Evolutionary conservation across 2,888 invertebrate genomes (phyloP), one percentile per base, ranked within the genome.

Genomic region (Herminia tarsipennalis): DNA sequence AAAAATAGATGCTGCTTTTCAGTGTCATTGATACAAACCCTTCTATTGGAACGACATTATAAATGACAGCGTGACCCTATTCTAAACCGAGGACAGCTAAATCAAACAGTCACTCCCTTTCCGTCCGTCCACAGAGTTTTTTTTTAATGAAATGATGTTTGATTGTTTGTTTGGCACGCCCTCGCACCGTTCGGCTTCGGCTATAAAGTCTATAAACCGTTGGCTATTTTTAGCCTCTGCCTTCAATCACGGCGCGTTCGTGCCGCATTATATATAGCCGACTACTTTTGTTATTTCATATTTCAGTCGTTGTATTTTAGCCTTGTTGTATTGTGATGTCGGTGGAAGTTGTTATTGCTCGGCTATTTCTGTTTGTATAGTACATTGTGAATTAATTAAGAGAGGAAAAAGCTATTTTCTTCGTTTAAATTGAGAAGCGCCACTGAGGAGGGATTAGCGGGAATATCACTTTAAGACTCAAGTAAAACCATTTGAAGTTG

Each of bases 111-210:
- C 10, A n/a, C 4, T 10, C 24, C 10, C 10, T 9, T 4, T 24
- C 5, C 5, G 12, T 2, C 10, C 5, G 2, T 12, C 25, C 1
- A 8, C 1, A n/a, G 3, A 13, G 10, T 30, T 14, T 48, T 58
- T 50, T 58, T 51, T 49, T 24, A 47, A 63, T 52, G 49, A 38
- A 56, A 59, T 33, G 44, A 22, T 42, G 48, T 72, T 70, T 68
- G 70, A 73, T 72, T 75, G 80, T 81, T 83, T 82, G 75, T 82
- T 76, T 81, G 73, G 69, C 69, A 66, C 77, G 78, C 78, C 81
- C 75, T 59, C 77, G 77, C 77, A 78, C 76, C 29, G 6, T 79
- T 76, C 77, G 68, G 77, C 72, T 62, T 54, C 51, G 69, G 76
- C 74, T 61, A 48, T 58, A 55, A 41, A 45, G 66, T 61, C 73